Base-by-base conservation (phyloP, 2,797 vertebrate genomes). In the Pempheris klunzingeri region DNA sequence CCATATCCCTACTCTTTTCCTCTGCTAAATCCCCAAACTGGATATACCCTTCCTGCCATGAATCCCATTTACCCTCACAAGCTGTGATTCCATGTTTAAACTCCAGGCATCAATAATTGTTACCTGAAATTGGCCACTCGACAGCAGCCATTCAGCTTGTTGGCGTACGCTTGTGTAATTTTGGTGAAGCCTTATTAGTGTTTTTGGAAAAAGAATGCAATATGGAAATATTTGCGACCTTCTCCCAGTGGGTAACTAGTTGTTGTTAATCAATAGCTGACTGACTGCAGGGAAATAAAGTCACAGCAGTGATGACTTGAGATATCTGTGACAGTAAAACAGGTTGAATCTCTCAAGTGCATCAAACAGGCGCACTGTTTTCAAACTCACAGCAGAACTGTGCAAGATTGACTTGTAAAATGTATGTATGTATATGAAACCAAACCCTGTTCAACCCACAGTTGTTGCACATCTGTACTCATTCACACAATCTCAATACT, bases 61-160 rank as follows among this genome's bases (percentile, higher is more conserved):
- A 88, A 90, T 3, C 82, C 91, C 5, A 93, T 95, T 78, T 96
- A 95, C 83, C 88, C 87, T 26, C 92, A 95, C 79, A 94, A 95
- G 83, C 88, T 96, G 67, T 97, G 83, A 92, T 52, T 59, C 1
- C 74, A 32, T 41, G 7, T 44, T 22, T 66, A 18, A 59, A 3
- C 41, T 59, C 6, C 34, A 62, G 13, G 62, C 15, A n/a, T 65
- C 4, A 41, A 24, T 3, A 26, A 58, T 4, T 57, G 17, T 43
- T 4, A 24, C 17, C 14, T 36, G 20, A 30, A 9, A 41, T 4
- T 32, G 6, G 30, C 30, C 6, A 32, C 30, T 3, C 6, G 30
- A 32, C 30, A 32, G 30, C 20, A 70, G 20, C 18, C 38, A n/a
- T 2, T 34, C 38, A 64, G 30, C 18, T 36, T 36, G 43, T 28